phyloP scores from a whole-genome alignment of 2,888 invertebrate species.

The Amphipoea lucens region DNA sequence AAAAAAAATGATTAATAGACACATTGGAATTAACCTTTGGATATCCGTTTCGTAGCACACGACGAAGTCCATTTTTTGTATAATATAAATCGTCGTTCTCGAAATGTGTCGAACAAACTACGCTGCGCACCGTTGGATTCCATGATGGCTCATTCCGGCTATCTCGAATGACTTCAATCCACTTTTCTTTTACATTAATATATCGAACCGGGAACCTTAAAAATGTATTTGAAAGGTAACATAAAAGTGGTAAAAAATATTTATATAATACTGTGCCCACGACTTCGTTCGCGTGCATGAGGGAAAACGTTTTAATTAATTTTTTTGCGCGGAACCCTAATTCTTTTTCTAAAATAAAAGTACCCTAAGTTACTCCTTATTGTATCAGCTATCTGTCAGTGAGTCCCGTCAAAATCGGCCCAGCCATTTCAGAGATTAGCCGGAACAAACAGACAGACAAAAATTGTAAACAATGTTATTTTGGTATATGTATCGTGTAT shows the following conservation, averaged over 20 bases:
- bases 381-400: no score
- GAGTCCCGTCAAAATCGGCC: no score
- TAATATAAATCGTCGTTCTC: slow-evolving; percentile 10
- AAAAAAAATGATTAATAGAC: not conserved
- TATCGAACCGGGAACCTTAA: slow-evolving; percentile 4
- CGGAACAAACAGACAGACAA: no score
- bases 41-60: slow-evolving; percentile 5
- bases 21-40: slow-evolving; percentile 4
- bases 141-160: slow-evolving; percentile 21
- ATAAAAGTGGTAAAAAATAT: not conserved
- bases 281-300: no score
- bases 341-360: no score
- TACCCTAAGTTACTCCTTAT: no score
- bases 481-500: no score
- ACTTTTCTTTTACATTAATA: slow-evolving; percentile 13
- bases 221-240: not conserved
- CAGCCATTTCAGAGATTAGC: no score
- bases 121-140: slow-evolving; percentile 22
- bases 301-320: no score
- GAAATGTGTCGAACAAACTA: slow-evolving; percentile 23
- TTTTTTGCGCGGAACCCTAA: no score
- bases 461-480: no score
- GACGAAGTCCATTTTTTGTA: slow-evolving; percentile 10
- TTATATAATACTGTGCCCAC: not conserved
- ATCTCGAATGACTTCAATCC: slow-evolving; percentile 20